Conservation (phyloP, 2,888 invertebrate species). For the Caenorhabditis virilis region DNA sequence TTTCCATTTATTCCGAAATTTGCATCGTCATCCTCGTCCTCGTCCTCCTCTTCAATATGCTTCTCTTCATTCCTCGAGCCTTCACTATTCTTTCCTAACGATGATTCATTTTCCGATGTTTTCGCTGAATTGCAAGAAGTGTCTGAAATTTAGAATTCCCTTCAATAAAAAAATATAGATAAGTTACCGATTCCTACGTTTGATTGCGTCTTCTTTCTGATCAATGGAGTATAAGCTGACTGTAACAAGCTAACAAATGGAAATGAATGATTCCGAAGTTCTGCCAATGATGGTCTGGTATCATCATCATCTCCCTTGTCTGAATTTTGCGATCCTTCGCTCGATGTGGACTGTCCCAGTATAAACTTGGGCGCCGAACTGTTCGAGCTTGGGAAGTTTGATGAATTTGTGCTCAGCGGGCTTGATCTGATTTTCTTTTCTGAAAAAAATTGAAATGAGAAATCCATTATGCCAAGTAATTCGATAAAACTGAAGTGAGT, state of each 20-base stretch:
- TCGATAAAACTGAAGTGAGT: no score
- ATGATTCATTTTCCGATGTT: neutral
- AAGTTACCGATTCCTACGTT: no score
- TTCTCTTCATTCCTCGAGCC: slow-evolving; percentile 13
- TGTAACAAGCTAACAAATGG: slow-evolving; percentile 32
- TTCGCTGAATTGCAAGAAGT: neutral
- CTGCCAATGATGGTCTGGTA: slow-evolving; percentile 14
- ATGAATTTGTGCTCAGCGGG: neutral
- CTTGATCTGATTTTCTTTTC: neutral
- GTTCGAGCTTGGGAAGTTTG: neutral
- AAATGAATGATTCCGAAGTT: slow-evolving; percentile 27
- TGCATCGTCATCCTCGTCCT: slow-evolving; percentile 18
- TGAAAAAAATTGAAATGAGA: no score
- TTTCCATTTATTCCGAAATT: no score
- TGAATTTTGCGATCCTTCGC: slow-evolving; percentile 29
- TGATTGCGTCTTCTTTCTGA: no score
- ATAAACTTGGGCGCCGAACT: slow-evolving; percentile 20
- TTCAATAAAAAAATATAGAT: no score
- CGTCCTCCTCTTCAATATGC: slow-evolving; percentile 9
- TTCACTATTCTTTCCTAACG: neutral
- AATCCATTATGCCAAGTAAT: no score
- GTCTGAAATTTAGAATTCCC: slow-evolving; percentile 5
- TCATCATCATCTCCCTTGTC: slow-evolving; percentile 22
- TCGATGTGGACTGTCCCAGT: slow-evolving; percentile 30
- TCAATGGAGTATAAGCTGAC: slow-evolving; percentile 26